Percentiles rank a stretch among this genome's conserved stretches.
These are phyloP conservation scores for Lutraria rhynchaena DNA, from an alignment of 1,140 invertebrate genomes.

Conservation along the genomic window DNA sequence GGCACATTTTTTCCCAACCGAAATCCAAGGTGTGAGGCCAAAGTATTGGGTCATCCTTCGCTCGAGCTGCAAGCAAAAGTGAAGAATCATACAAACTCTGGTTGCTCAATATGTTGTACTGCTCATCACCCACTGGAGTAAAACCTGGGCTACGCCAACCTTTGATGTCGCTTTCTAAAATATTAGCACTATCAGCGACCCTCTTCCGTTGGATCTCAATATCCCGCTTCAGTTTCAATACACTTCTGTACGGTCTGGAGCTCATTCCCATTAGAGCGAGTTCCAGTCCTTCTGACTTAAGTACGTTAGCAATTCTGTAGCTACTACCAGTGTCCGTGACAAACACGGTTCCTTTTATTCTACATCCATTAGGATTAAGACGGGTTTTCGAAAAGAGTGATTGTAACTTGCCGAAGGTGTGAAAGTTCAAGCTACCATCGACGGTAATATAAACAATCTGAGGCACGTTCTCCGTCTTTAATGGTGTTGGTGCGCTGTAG, in stretches of 20 bases:
- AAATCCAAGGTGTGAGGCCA: conserved; percentile 72
- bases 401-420: conserved; percentile 64
- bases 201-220: conserved; percentile 55
- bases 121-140: conserved; percentile 50
- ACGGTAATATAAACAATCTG: conserved; percentile 73
- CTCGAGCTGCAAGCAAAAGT: conserved; percentile 37
- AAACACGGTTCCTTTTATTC: conserved; percentile 66
- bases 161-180: conserved; percentile 34
- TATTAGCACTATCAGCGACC: conserved; percentile 29
- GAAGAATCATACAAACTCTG: conserved; percentile 68
- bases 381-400: conserved; percentile 59
- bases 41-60: conserved; percentile 31
- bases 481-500: conserved; percentile 31
- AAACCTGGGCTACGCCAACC: conserved; percentile 66
- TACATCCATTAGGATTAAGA: conserved; percentile 69
- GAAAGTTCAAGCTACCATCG: conserved; percentile 66
- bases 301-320: conserved; percentile 62
- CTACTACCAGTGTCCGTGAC: conserved; percentile 60
- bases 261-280: conserved; percentile 58
- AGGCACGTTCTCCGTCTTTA: conserved; percentile 60
- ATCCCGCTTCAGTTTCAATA: conserved; percentile 27
- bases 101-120: conserved; percentile 61
- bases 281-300: conserved; percentile 61
- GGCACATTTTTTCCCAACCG: conserved; percentile 59
- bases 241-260: conserved; percentile 39